phyloP scores from a whole-genome alignment of 2,888 invertebrate genomes.

The Dryococelus australis region DNA sequence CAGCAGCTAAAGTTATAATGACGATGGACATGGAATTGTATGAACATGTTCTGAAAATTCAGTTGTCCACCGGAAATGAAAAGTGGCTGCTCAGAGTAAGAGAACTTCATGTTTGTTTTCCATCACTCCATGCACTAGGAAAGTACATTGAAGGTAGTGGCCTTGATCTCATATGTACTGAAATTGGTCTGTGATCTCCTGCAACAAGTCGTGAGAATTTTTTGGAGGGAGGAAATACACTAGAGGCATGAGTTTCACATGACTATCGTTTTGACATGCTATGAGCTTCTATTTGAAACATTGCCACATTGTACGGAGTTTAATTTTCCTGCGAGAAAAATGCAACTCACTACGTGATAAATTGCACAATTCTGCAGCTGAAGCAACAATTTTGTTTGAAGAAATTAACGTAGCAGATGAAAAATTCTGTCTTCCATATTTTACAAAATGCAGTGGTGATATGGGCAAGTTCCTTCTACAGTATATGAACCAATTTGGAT shows the following conservation, averaged over 20 bases:
- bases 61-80: not conserved
- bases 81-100: not conserved
- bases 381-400: not conserved
- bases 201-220: not conserved
- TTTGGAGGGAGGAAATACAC: not conserved
- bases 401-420: not conserved
- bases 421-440: not conserved
- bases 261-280: not conserved
- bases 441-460: not conserved
- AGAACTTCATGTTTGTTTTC: constrained; percentile 16
- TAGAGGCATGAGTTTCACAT: not conserved
- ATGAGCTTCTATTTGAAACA: no score
- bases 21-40: not conserved
- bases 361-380: not conserved
- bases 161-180: not conserved
- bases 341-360: not conserved
- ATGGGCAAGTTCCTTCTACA: not conserved
- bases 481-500: not conserved
- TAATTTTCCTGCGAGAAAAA: not conserved
- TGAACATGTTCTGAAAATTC: not conserved
- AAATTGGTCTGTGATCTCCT: not conserved
- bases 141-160: not conserved
- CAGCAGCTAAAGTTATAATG: not conserved
- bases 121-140: not conserved
- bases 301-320: not conserved